Conservation (phyloP, 2,113 vertebrate genomes). For the Bolborhynchus lineola region DNA sequence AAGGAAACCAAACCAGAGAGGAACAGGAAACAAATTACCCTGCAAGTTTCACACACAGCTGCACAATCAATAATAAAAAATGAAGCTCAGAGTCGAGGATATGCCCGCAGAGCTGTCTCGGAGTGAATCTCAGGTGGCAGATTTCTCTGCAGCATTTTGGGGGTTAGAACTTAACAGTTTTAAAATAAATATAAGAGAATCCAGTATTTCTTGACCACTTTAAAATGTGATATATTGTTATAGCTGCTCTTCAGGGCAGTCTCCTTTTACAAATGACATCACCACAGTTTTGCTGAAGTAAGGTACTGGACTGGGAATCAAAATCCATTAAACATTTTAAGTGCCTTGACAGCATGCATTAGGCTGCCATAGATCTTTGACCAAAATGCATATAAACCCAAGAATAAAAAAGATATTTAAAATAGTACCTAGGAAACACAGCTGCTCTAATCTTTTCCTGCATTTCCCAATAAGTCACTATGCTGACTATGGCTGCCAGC, state of each 20-base stretch:
- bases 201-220: neutral
- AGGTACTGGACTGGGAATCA: neutral
- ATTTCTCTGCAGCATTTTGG: neutral
- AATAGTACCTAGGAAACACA: neutral
- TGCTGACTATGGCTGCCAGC: neutral
- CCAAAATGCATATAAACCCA: neutral
- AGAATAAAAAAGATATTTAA: neutral
- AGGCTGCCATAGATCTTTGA: neutral
- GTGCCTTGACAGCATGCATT: neutral
- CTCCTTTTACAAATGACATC: neutral
- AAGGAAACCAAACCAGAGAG: neutral
- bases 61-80: neutral
- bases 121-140: neutral
- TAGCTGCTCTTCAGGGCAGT: neutral
- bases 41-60: neutral
- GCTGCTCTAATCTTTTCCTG: neutral
- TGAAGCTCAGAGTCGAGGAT: neutral
- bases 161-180: neutral
- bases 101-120: neutral
- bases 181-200: neutral
- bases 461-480: neutral
- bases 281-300: neutral
- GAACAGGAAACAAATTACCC: neutral
- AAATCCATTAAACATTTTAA: neutral
- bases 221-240: neutral